These are phyloP conservation scores for Alca torda DNA, from an alignment of 2,797 vertebrate genomes.

Conservation along the genomic window DNA sequence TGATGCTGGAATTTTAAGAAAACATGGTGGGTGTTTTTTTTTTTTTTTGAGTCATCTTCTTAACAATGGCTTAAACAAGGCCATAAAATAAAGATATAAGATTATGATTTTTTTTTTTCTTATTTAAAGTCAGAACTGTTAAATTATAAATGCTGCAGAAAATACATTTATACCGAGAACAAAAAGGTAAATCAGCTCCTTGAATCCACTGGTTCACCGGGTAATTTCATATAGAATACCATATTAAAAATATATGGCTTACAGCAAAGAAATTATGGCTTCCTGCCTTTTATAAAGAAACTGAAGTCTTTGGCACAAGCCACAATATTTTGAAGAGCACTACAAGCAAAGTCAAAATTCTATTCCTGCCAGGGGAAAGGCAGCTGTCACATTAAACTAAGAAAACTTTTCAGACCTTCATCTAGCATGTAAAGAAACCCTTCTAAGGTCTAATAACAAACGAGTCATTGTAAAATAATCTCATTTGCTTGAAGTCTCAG, in stretches of 20 bases:
- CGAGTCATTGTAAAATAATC: constrained; percentile 45
- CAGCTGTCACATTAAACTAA: constrained; percentile 14
- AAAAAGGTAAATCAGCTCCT: not conserved
- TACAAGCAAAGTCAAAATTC: constrained; percentile 14
- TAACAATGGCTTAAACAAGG: not conserved
- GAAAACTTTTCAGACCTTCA: constrained; percentile 40
- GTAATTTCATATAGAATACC: not conserved
- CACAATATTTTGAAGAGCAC: not conserved
- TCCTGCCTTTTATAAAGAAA: not conserved
- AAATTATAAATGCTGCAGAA: not conserved
- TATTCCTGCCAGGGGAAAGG: not conserved
- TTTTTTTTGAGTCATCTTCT: fast-evolving
- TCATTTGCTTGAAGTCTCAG: not conserved
- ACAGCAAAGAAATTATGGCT: not conserved
- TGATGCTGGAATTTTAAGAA: not conserved
- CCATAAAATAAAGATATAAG: not conserved
- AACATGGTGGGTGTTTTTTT: not conserved
- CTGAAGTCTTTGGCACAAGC: not conserved
- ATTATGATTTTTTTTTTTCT: not conserved
- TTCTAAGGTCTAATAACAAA: constrained; percentile 46
- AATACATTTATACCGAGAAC: not conserved
- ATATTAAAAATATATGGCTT: not conserved
- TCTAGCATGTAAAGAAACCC: constrained; percentile 9
- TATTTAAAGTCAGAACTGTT: not conserved
- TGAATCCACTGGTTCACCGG: not conserved